These are phyloP conservation scores for Lindbergichthys nudifrons DNA, from an alignment of 2,797 vertebrate species.

Conservation along the genomic window DNA sequence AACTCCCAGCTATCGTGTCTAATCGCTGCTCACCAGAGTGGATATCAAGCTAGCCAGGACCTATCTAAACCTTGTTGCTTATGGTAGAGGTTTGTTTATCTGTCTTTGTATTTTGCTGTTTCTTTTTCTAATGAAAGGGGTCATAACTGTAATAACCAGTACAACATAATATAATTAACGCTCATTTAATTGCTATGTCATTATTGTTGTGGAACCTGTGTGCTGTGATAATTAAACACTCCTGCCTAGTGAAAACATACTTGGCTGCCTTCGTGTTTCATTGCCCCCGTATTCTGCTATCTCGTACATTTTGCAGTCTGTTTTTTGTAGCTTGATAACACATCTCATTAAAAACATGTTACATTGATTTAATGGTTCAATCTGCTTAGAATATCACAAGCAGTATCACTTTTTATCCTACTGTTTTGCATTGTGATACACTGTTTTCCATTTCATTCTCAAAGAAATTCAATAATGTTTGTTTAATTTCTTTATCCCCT, in stretches of 20 bases:
- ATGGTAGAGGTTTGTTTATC: not conserved
- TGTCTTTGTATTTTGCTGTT: not conserved
- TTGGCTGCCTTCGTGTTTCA: conserved; percentile 20
- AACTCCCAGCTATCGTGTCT: conserved; percentile 18
- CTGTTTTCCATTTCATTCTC: not conserved
- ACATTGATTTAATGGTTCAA: conserved; percentile 2
- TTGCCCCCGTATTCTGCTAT: not conserved
- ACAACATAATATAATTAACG: not conserved
- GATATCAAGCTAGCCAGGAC: conserved; percentile 62
- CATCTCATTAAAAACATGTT: conserved; percentile 4
- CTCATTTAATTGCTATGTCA: not conserved
- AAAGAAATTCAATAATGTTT: not conserved
- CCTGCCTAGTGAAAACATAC: conserved; percentile 15
- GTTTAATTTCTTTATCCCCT: not conserved
- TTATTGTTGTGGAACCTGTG: conserved; percentile 10
- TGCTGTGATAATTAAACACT: conserved; percentile 31
- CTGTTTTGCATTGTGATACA: conserved; percentile 11
- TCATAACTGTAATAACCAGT: not conserved
- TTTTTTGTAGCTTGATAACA: conserved; percentile 6
- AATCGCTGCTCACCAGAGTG: conserved; percentile 36
- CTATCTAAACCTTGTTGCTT: conserved; percentile 43
- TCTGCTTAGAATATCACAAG: not conserved
- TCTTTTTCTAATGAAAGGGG: not conserved
- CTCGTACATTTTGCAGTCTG: conserved; percentile 8
- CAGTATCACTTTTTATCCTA: not conserved